phyloP scores from a whole-genome alignment of 2,113 vertebrate genomes.

The Lophotis ruficrista region DNA sequence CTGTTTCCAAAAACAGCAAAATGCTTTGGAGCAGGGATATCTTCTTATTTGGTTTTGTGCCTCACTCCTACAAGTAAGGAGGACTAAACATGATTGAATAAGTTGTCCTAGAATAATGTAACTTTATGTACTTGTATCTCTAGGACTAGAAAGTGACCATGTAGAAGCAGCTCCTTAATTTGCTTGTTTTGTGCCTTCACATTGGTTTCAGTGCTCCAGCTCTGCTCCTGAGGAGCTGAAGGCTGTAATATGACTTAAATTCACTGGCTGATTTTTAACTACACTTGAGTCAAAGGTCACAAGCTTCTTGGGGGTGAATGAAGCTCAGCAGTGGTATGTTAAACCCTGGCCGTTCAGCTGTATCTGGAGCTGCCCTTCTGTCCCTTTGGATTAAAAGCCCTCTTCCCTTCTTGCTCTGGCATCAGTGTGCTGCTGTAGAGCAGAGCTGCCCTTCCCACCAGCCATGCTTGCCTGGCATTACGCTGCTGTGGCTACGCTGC shows the following conservation, averaged over 20 bases:
- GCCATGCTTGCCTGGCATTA: rapidly evolving
- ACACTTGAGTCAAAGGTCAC: not conserved
- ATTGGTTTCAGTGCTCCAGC: not conserved
- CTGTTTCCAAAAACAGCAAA: not conserved
- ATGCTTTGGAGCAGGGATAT: not conserved
- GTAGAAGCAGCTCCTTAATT: not conserved
- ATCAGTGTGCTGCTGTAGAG: not conserved
- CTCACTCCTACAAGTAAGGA: not conserved
- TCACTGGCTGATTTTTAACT: not conserved
- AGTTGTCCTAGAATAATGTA: not conserved
- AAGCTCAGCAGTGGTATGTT: not conserved
- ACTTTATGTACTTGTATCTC: not conserved
- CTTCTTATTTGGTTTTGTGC: not conserved
- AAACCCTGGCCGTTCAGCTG: not conserved
- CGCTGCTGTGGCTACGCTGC: too few relatives aligned
- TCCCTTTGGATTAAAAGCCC: not conserved
- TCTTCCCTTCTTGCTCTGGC: not conserved
- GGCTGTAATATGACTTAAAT: too few relatives aligned
- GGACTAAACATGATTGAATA: not conserved
- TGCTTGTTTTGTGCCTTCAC: not conserved
- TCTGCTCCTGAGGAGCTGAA: not conserved
- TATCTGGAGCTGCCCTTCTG: not conserved
- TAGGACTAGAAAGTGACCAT: not conserved
- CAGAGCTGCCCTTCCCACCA: not conserved
- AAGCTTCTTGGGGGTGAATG: not conserved